A percentile compares a stretch with the other conserved stretches of the same genome.
These are phyloP conservation scores for Delphinus delphis DNA, from an alignment of 2,113 vertebrate species.

Conservation along the genomic window DNA sequence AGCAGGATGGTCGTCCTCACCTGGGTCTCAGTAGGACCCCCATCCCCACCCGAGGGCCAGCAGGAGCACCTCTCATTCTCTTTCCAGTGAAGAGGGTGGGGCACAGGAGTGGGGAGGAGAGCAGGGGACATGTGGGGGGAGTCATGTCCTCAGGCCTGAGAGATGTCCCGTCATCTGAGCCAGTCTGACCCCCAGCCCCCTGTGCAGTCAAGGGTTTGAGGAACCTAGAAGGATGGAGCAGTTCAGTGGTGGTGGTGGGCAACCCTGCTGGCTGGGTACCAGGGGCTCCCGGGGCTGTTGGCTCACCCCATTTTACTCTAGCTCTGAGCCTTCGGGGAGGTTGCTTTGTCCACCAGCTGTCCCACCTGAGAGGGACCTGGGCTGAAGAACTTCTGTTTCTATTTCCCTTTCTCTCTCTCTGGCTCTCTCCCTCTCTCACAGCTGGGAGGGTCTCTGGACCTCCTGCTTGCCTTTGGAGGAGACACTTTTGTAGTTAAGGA, in stretches of 20 bases:
- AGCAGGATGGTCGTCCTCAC: conserved; percentile 63
- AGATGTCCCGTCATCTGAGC: not conserved
- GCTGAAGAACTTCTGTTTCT: not conserved
- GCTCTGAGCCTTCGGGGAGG: not conserved
- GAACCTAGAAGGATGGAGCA: not conserved
- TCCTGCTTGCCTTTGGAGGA: not conserved
- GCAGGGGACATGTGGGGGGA: rapidly evolving
- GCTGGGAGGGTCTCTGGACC: not conserved
- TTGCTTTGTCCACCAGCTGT: not conserved
- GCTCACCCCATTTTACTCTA: not conserved
- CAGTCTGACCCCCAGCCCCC: not conserved
- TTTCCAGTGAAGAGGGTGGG: not conserved
- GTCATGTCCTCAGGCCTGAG: not conserved
- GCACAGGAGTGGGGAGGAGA: not conserved
- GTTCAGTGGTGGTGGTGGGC: not conserved
- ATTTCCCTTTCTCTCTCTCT: not conserved
- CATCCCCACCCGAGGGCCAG: not conserved
- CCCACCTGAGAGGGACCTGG: not conserved
- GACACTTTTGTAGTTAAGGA: not conserved
- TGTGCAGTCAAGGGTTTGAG: no score
- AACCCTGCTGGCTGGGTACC: not conserved
- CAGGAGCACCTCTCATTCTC: not conserved
- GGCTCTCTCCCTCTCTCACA: not conserved
- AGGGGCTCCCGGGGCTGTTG: not conserved
- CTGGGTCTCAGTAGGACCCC: not conserved